Evolutionary conservation across 2,888 invertebrate species (phyloP), one percentile per base, ranked within the genome.

Genomic region (Sycophila texana): DNA sequence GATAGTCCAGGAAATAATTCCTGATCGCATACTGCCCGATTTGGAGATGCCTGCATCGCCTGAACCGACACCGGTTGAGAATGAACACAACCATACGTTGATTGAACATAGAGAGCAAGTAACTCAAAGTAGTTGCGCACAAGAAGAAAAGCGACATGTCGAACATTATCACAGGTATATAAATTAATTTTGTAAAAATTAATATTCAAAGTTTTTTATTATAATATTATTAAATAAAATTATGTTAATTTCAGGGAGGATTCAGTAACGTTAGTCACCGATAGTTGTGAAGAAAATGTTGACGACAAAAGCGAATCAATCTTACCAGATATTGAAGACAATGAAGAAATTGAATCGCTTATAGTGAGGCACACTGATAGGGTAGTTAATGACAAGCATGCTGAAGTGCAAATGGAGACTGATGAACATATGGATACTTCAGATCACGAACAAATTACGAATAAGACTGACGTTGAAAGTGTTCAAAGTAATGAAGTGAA

Each of bases 251-350:
- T 14, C 73, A 82, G 82, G 13, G 77, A 70, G 74, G 63, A 77
- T 78, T 49, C 68, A 47, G 60, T 20, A 74, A 76, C 39, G 39
- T 22, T 51, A 65, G 58, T 68, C 63, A 75, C 53, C 68, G 57
- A 70, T 66, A 1, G 51, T 26, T 49, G 74, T 39, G 49, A 74
- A 2, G 70, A 66, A 39, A 58, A 30, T 58, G 82, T 83, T 0
- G 85, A 86, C 0, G 87, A 88, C 4, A 87, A 89, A 79, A 85
- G 83, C 16, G 88, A 90, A 80, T 86, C 86, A 26, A 86, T 87
- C 67, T 60, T 87, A 63, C 88, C 87, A 3, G 86, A 88, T 75
- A 86, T 87, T 2, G 86, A 85, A 22, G 86, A 87, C 13, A 79
- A 77, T 0, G 85, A 84, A 58, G 82, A 80, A 53, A 81, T 80